Evolutionary conservation across 2,113 vertebrate species (phyloP).

Genomic region (Miniopterus natalensis): DNA sequence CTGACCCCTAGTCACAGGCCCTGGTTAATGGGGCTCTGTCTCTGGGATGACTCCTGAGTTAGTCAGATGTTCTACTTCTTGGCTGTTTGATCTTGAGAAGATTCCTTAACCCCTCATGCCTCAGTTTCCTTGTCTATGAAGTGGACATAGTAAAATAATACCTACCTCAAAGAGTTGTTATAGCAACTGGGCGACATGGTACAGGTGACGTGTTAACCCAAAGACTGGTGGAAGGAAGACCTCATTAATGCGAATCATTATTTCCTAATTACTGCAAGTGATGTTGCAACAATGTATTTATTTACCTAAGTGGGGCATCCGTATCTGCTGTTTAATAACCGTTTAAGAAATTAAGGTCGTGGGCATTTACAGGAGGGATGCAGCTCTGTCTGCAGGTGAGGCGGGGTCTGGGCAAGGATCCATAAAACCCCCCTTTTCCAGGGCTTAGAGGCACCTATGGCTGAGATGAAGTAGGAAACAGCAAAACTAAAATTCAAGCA

Average conservation of each 20-base stretch:
- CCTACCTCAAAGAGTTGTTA: background rate
- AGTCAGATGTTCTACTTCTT: background rate
- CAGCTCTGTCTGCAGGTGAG: background rate
- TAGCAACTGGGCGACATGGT: background rate
- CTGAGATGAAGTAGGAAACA: background rate
- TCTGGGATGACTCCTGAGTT: background rate
- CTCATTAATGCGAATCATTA: background rate
- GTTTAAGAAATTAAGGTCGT: background rate
- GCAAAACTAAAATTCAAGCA: background rate
- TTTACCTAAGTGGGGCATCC: background rate
- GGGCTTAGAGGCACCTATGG: background rate
- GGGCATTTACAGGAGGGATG: background rate
- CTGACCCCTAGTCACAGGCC: background rate
- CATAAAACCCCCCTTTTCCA: background rate
- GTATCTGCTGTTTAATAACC: background rate
- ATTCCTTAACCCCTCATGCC: background rate
- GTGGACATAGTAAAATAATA: background rate
- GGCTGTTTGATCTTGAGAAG: background rate
- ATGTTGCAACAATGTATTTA: background rate
- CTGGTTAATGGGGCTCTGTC: background rate
- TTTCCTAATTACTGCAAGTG: background rate
- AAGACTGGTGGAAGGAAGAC: background rate
- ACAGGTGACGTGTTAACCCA: background rate
- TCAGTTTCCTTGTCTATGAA: background rate
- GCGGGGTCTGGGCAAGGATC: background rate